A percentile compares a stretch with the other conserved stretches of the same genome.
Evolutionary conservation across 2,888 invertebrate genomes (phyloP).

Genomic region (Orthosia gothica): DNA sequence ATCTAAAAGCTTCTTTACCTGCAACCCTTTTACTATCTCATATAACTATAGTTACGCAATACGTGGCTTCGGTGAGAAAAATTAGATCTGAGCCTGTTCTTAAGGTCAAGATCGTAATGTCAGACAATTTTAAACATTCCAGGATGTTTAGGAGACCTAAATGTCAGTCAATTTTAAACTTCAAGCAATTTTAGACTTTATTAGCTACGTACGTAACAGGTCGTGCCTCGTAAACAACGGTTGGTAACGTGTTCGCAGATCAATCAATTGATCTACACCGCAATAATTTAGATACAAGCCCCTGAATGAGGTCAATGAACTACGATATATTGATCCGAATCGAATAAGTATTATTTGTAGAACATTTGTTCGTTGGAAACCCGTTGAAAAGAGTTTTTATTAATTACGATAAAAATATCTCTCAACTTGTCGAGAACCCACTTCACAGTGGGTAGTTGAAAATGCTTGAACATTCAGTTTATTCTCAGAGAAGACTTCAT

Average conservation of each 20-base stretch:
- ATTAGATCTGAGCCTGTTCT: neutral
- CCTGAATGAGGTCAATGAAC: slow-evolving; percentile 41
- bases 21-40: neutral
- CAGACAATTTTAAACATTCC: slow-evolving; percentile 19
- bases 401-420: slow-evolving; percentile 11
- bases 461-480: slow-evolving; percentile 11
- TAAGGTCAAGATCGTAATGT: slow-evolving; percentile 37
- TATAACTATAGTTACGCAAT: neutral
- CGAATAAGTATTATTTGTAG: slow-evolving; percentile 9
- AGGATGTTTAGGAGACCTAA: slow-evolving; percentile 21
- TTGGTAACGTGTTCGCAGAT: slow-evolving; percentile 27
- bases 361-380: slow-evolving; percentile 3
- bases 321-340: slow-evolving; percentile 20
- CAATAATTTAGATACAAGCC: slow-evolving; percentile 33
- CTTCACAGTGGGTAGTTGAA: slow-evolving; percentile 18
- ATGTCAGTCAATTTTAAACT: slow-evolving; percentile 42
- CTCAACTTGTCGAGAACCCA: slow-evolving; percentile 25
- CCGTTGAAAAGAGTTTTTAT: slow-evolving; percentile 1
- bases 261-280: slow-evolving; percentile 38
- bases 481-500: slow-evolving; percentile 12
- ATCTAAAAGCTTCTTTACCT: neutral
- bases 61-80: neutral
- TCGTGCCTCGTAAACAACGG: slow-evolving; percentile 25
- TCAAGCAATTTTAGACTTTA: slow-evolving; percentile 9
- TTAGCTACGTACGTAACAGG: neutral